Evolutionary conservation across 2,888 invertebrate species (phyloP), one percentile per base, ranked within the genome.

Genomic region (Mayetiola destructor): DNA sequence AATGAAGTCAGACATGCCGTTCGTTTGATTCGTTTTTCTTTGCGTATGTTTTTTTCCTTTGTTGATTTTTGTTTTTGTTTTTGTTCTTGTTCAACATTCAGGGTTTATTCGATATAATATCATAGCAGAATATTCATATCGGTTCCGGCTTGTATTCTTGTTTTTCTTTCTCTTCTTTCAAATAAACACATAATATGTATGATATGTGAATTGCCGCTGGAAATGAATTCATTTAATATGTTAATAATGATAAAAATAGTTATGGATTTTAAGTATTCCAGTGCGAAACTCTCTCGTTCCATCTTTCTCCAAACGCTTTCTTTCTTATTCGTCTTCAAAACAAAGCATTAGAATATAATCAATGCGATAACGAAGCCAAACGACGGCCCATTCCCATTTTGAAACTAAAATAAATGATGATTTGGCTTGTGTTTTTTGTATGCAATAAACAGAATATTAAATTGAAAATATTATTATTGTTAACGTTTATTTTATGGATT

Each of bases 201-300:
- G 42, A 14, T 42, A 12, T 48, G 48, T 48, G 27, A 27, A n/a
- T 48, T 9, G 48, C 48, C 48, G 23, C 48, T 27, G 48, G 48
- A 48, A 27, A 48, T 48, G 48, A 48, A 48, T 48, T 48, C 48
- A 48, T 48, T 48, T 48, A 48, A 27, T 48, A 48, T 48, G 48
- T 48, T 48, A 48, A 48, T 48, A 48, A 48, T 23, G 23, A 48
- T 48, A 48, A n/a, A n/a, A 48, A 48, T 48, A 27, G 48, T 8
- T 27, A 48, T 48, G 48, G 27, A n/a, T 27, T 23, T 42, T 16
- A 21, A n/a, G n/a, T n/a, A n/a, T n/a, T n/a, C n/a, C n/a, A n/a
- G n/a, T n/a, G n/a, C n/a, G n/a, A 40, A 40, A 40, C 3, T 27
- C 42, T 42, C n/a, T n/a, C n/a, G n/a, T n/a, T n/a, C n/a, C n/a